phyloP scores from a whole-genome alignment of 2,888 invertebrate species.

The Stenurella melanura region DNA sequence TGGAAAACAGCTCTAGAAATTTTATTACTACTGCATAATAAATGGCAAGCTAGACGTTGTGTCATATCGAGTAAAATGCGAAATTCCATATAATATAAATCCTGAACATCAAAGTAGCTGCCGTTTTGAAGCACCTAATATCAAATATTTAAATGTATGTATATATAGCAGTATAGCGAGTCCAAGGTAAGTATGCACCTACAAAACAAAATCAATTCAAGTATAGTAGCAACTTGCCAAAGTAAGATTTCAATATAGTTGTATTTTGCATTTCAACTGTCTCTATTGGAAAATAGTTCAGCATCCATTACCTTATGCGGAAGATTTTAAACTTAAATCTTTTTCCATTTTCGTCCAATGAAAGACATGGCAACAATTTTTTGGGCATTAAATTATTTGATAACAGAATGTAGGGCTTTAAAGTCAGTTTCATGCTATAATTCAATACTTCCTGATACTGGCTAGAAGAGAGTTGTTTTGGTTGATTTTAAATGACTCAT shows the following conservation, averaged over 20 bases:
- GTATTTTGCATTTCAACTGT: constrained; percentile 7
- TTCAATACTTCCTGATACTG: too few species aligned
- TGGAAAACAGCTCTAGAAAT: too few species aligned
- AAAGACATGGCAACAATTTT: too few species aligned
- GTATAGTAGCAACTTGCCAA: background rate
- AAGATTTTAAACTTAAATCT: background rate
- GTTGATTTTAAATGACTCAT: too few species aligned
- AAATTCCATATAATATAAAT: constrained; percentile 12
- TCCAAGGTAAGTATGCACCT: constrained; percentile 3
- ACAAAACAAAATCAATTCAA: constrained; percentile 11
- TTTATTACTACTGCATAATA: too few species aligned
- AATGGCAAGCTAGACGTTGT: background rate
- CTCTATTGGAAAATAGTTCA: background rate
- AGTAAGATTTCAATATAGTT: constrained; percentile 9
- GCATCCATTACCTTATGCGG: background rate
- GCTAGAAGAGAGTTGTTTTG: too few species aligned
- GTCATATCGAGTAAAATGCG: background rate
- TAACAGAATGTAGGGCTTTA: too few species aligned
- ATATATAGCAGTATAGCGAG: background rate
- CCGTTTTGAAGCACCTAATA: constrained; percentile 12
- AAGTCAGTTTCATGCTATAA: too few species aligned
- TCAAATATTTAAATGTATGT: constrained; percentile 22
- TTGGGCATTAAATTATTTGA: too few species aligned
- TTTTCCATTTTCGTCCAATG: too few species aligned
- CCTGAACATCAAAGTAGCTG: constrained; percentile 20